These are phyloP conservation scores for Cepphus grylle DNA, from an alignment of 2,113 vertebrate species.

Conservation along the genomic window DNA sequence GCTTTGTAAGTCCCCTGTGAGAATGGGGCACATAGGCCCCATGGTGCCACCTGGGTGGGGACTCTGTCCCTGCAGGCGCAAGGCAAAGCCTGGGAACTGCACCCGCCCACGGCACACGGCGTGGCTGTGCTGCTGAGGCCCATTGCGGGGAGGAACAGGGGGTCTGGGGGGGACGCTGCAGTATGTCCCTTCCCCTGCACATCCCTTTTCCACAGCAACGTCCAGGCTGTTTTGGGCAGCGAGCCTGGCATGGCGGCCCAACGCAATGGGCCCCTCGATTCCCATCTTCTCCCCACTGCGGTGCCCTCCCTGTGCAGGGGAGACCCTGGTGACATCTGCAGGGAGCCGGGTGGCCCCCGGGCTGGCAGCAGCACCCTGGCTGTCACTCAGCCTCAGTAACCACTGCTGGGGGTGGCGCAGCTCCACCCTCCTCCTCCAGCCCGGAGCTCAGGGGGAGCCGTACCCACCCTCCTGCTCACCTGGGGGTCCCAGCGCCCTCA, in stretches of 20 bases:
- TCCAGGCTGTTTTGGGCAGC: neutral
- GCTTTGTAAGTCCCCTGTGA: neutral
- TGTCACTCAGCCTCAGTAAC: neutral
- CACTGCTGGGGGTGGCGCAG: rapidly evolving
- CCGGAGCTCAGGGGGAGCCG: rapidly evolving
- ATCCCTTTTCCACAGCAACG: rapidly evolving
- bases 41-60: rapidly evolving
- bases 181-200: neutral
- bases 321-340: neutral
- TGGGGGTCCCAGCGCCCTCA: neutral
- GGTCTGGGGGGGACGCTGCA: rapidly evolving
- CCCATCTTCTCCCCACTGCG: rapidly evolving
- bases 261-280: rapidly evolving
- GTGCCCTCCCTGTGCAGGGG: neutral
- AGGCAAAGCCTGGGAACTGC: rapidly evolving
- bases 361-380: neutral
- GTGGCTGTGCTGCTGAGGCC: neutral
- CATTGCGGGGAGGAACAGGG: rapidly evolving
- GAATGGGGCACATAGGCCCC: neutral
- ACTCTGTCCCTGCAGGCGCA: rapidly evolving
- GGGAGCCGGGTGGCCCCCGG: neutral
- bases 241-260: neutral
- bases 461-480: neutral
- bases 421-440: neutral
- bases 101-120: rapidly evolving